Conservation (phyloP, 2,888 invertebrate genomes). For the Dicyrtomina minuta region DNA sequence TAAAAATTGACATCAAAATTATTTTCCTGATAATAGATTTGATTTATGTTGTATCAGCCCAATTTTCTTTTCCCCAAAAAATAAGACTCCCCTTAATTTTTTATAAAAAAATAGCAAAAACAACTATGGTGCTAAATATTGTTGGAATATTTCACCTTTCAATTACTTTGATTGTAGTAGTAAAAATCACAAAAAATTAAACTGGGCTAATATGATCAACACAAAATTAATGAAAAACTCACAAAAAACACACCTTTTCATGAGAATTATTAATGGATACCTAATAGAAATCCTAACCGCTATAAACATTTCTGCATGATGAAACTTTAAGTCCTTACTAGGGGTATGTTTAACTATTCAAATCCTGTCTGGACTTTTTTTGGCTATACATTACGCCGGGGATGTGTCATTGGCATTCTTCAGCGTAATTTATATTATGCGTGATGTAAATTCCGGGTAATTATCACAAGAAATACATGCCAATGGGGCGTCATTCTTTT, state of each 20-base stretch:
- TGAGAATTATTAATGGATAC: conserved; percentile 65
- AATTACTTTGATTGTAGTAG: conserved; percentile 63
- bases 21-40: conserved; percentile 56
- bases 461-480: conserved; percentile 67
- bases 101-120: no score
- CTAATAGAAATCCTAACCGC: conserved; percentile 65
- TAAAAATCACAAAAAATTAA: conserved; percentile 64
- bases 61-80: no score
- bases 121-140: conserved; percentile 53
- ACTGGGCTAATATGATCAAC: conserved; percentile 61
- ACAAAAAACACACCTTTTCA: conserved; percentile 52
- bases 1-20: conserved; percentile 46
- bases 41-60: no score
- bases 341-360: conserved; percentile 66
- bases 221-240: conserved; percentile 51
- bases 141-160: conserved; percentile 63
- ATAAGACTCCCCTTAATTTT: no score
- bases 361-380: conserved; percentile 68
- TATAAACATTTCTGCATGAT: conserved; percentile 65
- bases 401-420: conserved; percentile 67
- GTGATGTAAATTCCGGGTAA: conserved; percentile 71
- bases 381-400: conserved; percentile 70
- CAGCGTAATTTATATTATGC: conserved; percentile 69
- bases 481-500: conserved; percentile 73
- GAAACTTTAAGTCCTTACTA: conserved; percentile 71